phyloP scores from a whole-genome alignment of 2,113 vertebrate species.

The Pedionomus torquatus region DNA sequence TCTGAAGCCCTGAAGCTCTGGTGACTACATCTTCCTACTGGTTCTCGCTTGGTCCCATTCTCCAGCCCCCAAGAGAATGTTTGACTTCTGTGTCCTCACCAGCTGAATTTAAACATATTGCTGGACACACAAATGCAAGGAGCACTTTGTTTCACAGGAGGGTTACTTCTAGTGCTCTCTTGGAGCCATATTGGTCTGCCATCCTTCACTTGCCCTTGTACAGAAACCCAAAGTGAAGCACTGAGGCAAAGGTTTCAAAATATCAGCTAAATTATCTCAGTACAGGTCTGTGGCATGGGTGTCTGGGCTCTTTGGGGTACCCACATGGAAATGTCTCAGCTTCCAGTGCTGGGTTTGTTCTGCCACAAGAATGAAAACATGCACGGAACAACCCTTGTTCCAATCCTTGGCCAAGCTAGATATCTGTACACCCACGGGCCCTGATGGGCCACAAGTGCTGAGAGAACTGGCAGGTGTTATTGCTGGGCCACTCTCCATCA shows the following conservation, averaged over 20 bases:
- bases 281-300: fast-evolving
- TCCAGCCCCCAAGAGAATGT: neutral
- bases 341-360: neutral
- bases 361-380: neutral
- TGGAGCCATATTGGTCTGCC: fast-evolving
- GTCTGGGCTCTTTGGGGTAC: neutral
- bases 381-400: neutral
- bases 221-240: neutral
- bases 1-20: neutral
- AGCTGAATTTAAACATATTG: neutral
- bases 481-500: too few species aligned
- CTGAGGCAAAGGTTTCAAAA: neutral
- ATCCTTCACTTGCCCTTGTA: neutral
- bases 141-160: fast-evolving
- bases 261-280: neutral
- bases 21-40: neutral
- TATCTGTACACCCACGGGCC: too few species aligned
- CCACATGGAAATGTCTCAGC: neutral
- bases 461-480: too few species aligned
- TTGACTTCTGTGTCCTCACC: neutral
- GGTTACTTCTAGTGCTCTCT: neutral
- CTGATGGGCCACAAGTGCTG: too few species aligned
- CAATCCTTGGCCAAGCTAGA: too few species aligned
- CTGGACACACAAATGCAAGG: fast-evolving
- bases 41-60: neutral